Evolutionary conservation across 2,888 invertebrate genomes (phyloP).

Genomic region (Megastigmus dorsalis): DNA sequence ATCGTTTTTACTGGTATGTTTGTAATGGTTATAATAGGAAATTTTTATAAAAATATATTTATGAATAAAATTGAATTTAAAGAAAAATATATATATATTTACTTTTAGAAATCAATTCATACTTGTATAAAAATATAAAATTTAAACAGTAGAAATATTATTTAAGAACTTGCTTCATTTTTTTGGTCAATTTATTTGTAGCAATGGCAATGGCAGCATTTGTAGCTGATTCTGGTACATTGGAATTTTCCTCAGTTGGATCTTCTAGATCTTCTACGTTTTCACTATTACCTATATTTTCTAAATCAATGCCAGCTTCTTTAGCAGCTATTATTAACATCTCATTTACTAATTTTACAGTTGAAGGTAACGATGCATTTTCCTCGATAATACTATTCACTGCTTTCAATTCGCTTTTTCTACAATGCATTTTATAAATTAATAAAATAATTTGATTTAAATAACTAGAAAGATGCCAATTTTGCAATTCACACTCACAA

Average conservation of each 20-base stretch:
- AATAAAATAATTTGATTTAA: background rate
- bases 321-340: constrained; percentile 36
- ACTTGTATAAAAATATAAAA: constrained; percentile 21
- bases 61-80: constrained; percentile 2
- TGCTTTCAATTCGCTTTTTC: constrained; percentile 30
- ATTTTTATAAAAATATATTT: background rate
- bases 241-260: too few relatives aligned
- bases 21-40: constrained; percentile 11
- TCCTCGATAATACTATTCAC: constrained; percentile 33
- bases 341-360: constrained; percentile 41
- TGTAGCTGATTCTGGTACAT: background rate
- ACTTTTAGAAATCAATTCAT: too few relatives aligned
- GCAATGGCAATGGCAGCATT: constrained; percentile 10
- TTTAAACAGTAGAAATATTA: background rate
- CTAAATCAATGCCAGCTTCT: constrained; percentile 45
- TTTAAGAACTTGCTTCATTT: background rate
- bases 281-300: background rate
- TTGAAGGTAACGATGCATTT: constrained; percentile 24
- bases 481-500: constrained; percentile 54
- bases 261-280: background rate
- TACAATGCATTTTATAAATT: background rate
- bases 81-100: constrained; percentile 1
- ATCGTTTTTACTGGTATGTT: constrained; percentile 16
- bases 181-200: constrained; percentile 6
- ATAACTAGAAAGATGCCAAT: background rate